Conservation (phyloP, 1,140 invertebrate species). For the Dreissena rostriformis region DNA sequence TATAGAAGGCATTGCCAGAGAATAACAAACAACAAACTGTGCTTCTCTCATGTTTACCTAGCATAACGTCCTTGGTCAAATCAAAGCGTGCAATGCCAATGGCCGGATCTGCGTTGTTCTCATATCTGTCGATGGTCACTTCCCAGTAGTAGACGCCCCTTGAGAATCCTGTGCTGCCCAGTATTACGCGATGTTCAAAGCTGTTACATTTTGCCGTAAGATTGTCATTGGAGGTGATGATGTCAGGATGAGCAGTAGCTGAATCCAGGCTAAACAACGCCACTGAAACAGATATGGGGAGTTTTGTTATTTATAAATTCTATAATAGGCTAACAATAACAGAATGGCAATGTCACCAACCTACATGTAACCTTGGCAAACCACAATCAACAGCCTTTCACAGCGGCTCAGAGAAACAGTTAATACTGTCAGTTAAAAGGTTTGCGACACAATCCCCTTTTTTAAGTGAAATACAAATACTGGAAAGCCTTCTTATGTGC, state of each 20-base stretch:
- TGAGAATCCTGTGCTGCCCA: constrained; percentile 96
- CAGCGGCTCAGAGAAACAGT: no score
- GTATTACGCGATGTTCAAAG: constrained; percentile 95
- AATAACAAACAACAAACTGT: not conserved
- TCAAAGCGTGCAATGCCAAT: constrained; percentile 97
- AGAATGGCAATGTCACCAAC: no score
- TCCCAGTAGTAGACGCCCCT: constrained; percentile 99
- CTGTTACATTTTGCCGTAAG: constrained; percentile 93
- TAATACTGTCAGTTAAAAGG: no score
- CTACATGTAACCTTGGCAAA: no score
- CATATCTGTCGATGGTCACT: constrained; percentile 94
- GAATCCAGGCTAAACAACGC: constrained; percentile 98
- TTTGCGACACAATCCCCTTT: no score
- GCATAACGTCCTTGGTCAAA: constrained; percentile 95
- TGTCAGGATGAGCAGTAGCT: constrained; percentile 86
- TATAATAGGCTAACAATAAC: no score
- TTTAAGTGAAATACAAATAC: no score
- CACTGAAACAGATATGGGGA: constrained; percentile 85
- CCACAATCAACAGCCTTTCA: no score
- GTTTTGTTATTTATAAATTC: not conserved
- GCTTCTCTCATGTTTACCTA: constrained; percentile 86
- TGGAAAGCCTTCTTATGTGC: no score
- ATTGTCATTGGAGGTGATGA: constrained; percentile 93
- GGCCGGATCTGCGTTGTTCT: constrained; percentile 97
- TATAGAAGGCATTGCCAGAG: no score